Evolutionary conservation across 2,113 vertebrate species (phyloP), one percentile per base, ranked within the genome.

Genomic region (Eidolon helvum): DNA sequence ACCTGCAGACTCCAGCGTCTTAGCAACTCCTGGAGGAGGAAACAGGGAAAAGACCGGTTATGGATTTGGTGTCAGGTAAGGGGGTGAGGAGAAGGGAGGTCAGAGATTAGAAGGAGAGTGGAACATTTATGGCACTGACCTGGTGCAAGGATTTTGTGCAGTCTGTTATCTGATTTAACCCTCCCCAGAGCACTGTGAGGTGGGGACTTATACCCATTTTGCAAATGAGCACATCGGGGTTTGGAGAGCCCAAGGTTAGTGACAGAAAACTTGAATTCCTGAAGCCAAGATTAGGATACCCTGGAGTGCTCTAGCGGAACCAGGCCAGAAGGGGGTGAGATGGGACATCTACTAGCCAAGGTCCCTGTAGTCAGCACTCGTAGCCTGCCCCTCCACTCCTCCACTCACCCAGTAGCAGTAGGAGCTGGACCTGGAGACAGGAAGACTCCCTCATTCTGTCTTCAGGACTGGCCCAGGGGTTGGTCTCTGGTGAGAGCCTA

Each of bases 331-430:
- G 79, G 30, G n/a, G 33, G n/a, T 45, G 79, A 74, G 55, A 38
- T 8, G 24, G 55, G 33, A 19, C 48, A 26, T 7, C 33, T 50
- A 68, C 26, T 40, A 80, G 30, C 59, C 65, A 18, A 24, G 43
- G 50, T 68, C 24, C 59, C 72, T 40, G 38, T 6, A 35, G 33
- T 40, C 79, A 43, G 38, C 65, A 19, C 14, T 45, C 45, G 2
- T 4, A 10, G 22, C 26, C 26, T 21, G 2, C 21, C 57, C 57
- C 14, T 19, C 5, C 53, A 0, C 55, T 16, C 14, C 24, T 26
- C 14, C 30, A 88, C 98, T 97, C 82, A 98, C 97, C 95, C 14
- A 86, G 92, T 66, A 96, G 48, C 55, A 96, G 57, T 11, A 97
- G 95, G n/a, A 95, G 26, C 61, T 94, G 89, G 43, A 65, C 38